These are phyloP conservation scores for Sitophilus oryzae DNA, from an alignment of 1,140 invertebrate species.

Conservation along the genomic window DNA sequence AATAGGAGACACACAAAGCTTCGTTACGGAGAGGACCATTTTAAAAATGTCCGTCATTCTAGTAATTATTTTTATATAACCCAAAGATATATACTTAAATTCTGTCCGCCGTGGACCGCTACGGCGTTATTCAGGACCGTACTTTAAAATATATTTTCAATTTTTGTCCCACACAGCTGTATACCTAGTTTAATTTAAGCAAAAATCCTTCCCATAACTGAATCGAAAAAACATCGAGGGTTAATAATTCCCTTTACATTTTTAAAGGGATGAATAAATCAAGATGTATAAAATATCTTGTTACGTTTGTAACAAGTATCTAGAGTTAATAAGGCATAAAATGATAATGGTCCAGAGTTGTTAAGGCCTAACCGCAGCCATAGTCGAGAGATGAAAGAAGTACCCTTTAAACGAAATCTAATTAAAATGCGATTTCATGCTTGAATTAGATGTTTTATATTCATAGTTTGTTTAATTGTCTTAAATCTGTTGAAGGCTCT, in stretches of 20 bases:
- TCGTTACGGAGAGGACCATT: background rate
- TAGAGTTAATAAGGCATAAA: background rate
- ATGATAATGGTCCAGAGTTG: background rate
- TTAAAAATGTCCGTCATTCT: background rate
- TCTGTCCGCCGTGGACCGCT: background rate
- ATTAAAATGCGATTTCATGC: slow-evolving; percentile 1
- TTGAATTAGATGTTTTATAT: background rate
- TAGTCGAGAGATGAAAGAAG: background rate
- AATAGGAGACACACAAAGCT: background rate
- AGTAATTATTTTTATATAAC: slow-evolving; percentile 6
- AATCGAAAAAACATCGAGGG: no score
- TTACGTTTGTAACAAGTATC: background rate
- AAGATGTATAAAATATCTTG: background rate
- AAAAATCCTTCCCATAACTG: no score
- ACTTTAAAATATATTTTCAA: background rate
- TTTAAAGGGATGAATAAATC: background rate
- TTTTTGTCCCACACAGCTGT: no score
- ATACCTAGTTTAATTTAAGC: no score
- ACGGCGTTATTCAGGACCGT: background rate
- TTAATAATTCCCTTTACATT: background rate
- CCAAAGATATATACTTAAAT: slow-evolving; percentile 1
- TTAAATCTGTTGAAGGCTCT: background rate
- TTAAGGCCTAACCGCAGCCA: background rate
- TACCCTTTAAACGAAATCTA: background rate
- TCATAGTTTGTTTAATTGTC: background rate